These are phyloP conservation scores for Malthinus seriepunctatus DNA, from an alignment of 2,888 invertebrate genomes.

Conservation along the genomic window DNA sequence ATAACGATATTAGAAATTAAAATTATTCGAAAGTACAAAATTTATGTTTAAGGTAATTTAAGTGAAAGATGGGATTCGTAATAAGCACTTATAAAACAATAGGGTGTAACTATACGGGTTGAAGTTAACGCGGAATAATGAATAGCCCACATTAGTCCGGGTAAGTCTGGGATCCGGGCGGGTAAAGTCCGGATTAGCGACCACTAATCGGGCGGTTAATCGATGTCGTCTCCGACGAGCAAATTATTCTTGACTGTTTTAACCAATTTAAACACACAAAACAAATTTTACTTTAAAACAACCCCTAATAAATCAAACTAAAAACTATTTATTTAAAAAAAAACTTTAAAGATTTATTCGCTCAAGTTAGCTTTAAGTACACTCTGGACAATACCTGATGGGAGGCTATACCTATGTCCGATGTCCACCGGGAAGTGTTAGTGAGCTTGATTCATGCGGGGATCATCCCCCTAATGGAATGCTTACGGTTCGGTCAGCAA, in stretches of 20 bases:
- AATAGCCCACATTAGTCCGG: conserved; percentile 44
- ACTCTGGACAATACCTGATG: conserved; percentile 50
- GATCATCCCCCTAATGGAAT: conserved; percentile 51
- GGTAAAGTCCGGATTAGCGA: conserved; percentile 42
- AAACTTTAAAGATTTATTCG: conserved; percentile 44
- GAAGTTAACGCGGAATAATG: conserved; percentile 38
- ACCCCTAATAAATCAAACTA: not conserved
- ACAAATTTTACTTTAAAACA: conserved; percentile 6
- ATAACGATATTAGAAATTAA: not conserved
- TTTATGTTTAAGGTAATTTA: conserved; percentile 25
- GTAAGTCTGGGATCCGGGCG: conserved; percentile 41
- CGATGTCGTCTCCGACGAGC: conserved; percentile 39
- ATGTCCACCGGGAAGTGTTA: conserved; percentile 42
- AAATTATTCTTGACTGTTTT: conserved; percentile 20
- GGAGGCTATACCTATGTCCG: conserved; percentile 40
- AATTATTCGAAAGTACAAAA: too few species aligned
- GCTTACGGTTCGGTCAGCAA: conserved; percentile 51
- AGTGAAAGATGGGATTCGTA: conserved; percentile 29
- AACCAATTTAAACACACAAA: conserved; percentile 11
- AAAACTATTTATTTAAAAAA: not conserved
- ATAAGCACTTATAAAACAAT: conserved; percentile 36
- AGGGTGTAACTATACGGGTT: conserved; percentile 34
- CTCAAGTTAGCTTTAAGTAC: conserved; percentile 48
- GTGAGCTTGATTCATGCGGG: conserved; percentile 51
- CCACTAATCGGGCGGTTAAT: conserved; percentile 47